Evolutionary conservation across 1,140 invertebrate species (phyloP).

Genomic region (Panagrolaimus sp.): DNA sequence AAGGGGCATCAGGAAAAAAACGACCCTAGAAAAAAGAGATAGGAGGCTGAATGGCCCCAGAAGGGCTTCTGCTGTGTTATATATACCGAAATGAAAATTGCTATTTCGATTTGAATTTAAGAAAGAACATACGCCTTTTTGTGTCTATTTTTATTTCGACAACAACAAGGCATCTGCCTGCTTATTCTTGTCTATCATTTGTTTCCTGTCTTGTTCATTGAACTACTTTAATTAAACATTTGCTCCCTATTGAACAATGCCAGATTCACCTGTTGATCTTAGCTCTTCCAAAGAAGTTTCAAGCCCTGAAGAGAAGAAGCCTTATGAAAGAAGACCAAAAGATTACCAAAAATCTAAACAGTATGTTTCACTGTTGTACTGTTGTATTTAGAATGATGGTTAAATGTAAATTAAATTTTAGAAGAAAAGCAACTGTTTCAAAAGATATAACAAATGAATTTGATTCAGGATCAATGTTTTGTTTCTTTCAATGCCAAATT

Average conservation of each 20-base stretch:
- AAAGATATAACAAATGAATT: neutral
- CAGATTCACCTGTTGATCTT: neutral
- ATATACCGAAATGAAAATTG: slow-evolving; percentile 13
- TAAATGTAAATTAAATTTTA: too few relatives aligned
- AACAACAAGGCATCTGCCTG: neutral
- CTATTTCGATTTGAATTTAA: neutral
- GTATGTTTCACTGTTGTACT: too few relatives aligned
- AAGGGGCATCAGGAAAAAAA: neutral
- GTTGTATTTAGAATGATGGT: too few relatives aligned
- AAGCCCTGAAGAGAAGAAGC: neutral
- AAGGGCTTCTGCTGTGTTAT: neutral
- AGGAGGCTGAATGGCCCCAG: slow-evolving; percentile 1
- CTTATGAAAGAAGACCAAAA: neutral
- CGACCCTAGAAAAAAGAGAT: slow-evolving; percentile 5
- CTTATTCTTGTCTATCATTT: neutral
- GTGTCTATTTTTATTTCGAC: neutral
- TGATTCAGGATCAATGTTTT: neutral
- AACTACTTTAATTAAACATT: neutral
- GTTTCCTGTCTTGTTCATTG: neutral
- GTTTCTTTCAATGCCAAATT: slow-evolving; percentile 8
- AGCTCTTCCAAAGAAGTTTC: neutral
- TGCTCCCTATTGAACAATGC: neutral
- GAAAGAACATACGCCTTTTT: neutral
- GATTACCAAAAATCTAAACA: neutral
- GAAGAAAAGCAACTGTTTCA: too few relatives aligned